Evolutionary conservation across 2,797 vertebrate species (phyloP).

Genomic region (Gymnodraco acuticeps): DNA sequence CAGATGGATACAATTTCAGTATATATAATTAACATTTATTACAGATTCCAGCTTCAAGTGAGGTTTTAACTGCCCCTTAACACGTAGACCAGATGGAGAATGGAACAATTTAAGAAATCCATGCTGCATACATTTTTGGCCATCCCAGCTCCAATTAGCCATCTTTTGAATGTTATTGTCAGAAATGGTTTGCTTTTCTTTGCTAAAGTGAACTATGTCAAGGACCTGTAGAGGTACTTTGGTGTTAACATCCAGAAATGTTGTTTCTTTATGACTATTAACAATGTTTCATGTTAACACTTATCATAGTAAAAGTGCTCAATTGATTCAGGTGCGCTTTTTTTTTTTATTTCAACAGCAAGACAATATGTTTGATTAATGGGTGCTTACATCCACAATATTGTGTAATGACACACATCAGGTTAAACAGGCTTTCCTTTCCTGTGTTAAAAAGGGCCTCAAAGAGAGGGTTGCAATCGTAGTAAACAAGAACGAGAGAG

Average conservation of each 20-base stretch:
- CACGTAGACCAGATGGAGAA: neutral
- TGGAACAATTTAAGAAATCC: neutral
- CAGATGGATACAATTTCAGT: conserved; percentile 15
- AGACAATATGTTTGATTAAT: conserved; percentile 3
- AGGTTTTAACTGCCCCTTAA: conserved; percentile 5
- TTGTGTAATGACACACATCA: neutral
- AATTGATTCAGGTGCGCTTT: neutral
- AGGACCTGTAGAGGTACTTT: neutral
- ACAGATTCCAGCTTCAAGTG: neutral
- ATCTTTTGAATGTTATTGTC: neutral
- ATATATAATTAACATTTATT: conserved; percentile 17
- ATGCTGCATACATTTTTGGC: neutral
- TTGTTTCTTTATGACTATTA: too few species aligned
- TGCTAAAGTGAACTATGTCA: neutral
- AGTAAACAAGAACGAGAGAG: neutral
- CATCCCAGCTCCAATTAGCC: neutral
- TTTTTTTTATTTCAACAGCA: neutral
- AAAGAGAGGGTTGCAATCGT: conserved; percentile 11
- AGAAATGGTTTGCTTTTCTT: neutral
- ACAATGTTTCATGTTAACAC: too few species aligned
- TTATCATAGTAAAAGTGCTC: neutral
- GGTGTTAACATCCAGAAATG: neutral
- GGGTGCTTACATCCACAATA: neutral
- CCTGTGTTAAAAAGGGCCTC: neutral
- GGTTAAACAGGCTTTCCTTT: neutral